A percentile compares a stretch with the other conserved stretches of the same genome.
Evolutionary conservation across 2,888 invertebrate species (phyloP).

Genomic region (Doris montereyensis): DNA sequence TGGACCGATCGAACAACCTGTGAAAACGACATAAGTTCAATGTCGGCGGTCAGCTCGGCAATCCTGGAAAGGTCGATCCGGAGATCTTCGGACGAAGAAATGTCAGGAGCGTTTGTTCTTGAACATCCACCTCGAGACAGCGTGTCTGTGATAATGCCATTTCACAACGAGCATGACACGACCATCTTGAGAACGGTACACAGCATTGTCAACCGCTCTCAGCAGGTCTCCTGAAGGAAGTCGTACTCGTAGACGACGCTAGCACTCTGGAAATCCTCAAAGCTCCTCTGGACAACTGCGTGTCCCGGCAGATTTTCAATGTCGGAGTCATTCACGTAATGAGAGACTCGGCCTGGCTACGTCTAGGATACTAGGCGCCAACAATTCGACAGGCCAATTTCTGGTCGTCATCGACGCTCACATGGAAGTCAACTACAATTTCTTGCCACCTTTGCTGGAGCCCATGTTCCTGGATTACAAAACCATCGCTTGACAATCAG

Average conservation of each 20-base stretch:
- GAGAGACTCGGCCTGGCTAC: slow-evolving; percentile 38
- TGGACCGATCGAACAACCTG: too few relatives aligned
- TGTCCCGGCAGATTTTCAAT: slow-evolving; percentile 22
- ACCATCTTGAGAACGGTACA: slow-evolving; percentile 37
- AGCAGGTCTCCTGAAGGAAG: slow-evolving; percentile 29
- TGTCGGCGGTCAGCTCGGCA: slow-evolving; percentile 16
- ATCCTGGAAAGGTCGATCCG: slow-evolving; percentile 14
- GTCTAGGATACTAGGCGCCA: slow-evolving; percentile 37
- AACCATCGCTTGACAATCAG: slow-evolving; percentile 36
- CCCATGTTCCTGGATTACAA: slow-evolving; percentile 26
- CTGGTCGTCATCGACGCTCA: slow-evolving; percentile 44
- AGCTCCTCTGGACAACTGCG: slow-evolving; percentile 29
- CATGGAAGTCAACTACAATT: slow-evolving; percentile 37
- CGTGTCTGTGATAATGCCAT: slow-evolving; percentile 35
- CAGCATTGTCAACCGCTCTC: slow-evolving; percentile 34
- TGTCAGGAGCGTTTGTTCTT: too few relatives aligned
- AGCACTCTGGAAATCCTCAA: slow-evolving; percentile 37
- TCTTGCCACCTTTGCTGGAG: slow-evolving; percentile 37
- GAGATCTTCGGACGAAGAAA: too few relatives aligned
- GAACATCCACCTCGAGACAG: too few relatives aligned
- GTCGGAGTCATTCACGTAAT: slow-evolving; percentile 33
- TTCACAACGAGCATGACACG: slow-evolving; percentile 40
- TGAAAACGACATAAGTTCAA: too few relatives aligned
- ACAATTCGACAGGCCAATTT: slow-evolving; percentile 32
- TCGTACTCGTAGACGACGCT: slow-evolving; percentile 43